A percentile compares a stretch with the other conserved stretches of the same genome.
These are phyloP conservation scores for Spilogale gracilis DNA, from an alignment of 2,113 vertebrate species.

Conservation along the genomic window DNA sequence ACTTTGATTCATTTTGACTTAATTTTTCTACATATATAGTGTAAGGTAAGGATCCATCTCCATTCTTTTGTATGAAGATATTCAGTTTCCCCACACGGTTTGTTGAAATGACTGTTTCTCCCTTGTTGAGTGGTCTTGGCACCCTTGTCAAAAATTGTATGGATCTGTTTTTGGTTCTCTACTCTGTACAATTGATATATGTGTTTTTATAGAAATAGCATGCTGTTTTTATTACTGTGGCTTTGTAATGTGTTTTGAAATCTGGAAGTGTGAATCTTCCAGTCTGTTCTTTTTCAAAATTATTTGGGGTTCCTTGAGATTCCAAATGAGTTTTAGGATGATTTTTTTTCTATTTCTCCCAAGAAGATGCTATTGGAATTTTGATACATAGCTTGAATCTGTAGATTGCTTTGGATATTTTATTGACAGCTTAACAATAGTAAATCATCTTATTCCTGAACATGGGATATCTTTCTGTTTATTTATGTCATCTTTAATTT, in stretches of 20 bases:
- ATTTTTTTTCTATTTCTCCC: background rate
- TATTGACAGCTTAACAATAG: background rate
- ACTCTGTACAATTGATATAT: background rate
- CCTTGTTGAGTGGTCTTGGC: background rate
- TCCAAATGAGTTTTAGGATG: background rate
- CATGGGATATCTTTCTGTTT: background rate
- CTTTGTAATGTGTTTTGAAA: background rate
- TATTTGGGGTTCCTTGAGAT: background rate
- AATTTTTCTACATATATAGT: background rate
- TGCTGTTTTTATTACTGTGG: background rate
- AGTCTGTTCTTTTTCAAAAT: background rate
- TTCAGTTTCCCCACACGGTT: background rate
- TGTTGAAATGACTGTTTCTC: background rate
- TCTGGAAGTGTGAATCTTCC: background rate
- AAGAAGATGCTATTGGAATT: background rate
- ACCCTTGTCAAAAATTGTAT: background rate
- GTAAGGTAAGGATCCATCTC: background rate
- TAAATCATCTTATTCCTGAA: background rate
- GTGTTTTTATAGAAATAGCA: background rate
- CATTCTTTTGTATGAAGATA: background rate
- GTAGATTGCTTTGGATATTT: background rate
- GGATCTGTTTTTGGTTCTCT: background rate
- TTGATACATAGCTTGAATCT: background rate
- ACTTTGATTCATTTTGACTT: background rate
- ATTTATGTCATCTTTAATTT: background rate